Base-by-base conservation (phyloP, 2,797 vertebrate genomes). In the Pangasius krempfi region DNA sequence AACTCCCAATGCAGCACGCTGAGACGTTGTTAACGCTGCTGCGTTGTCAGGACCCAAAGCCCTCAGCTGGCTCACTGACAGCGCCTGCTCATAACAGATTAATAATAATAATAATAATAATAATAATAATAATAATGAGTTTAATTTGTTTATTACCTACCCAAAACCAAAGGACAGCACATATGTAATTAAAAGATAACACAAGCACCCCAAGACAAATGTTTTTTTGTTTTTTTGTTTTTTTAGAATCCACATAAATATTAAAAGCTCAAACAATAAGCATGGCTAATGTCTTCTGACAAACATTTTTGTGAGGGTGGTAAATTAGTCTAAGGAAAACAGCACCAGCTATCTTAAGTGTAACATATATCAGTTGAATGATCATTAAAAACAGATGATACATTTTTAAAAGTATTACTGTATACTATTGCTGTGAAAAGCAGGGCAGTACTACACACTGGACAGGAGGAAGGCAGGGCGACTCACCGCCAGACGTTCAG, bases 21-120 rank as follows among this genome's bases (percentile, higher is more conserved):
- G 96, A 30, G 90, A 40, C 1, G 7, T 18, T 8, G 95, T 96
- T 47, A 96, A 83, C 89, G 89, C 88, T 40, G 83, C 95, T 75
- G 94, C 94, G 1, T 93, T 95, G 90, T 95, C 95, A 58, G 96
- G 94, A 52, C 95, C 94, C 37, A 96, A 91, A 73, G 94, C 93
- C 87, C 79, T 68, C 37, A 97, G 78, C 90, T 96, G 94, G 85
- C 40, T 90, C 30, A 52, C 70, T 9, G 95, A 93, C 44, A 97
- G 90, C 0, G 9, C 73, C 96, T 97, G 90, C 81, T 64, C 50
- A 87, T 25, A 90, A 83, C 13, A 75, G 14, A 64, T 12, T 52
- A 5, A 22, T 40, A 22, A 20, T 22, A 72, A 10, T 27, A 75
- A 44, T 44, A 40, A 73, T 27, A 52, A 50, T 16, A 78, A 83